Evolutionary conservation across 2,888 invertebrate genomes (phyloP).

Genomic region (Zaprionus lineosus): DNA sequence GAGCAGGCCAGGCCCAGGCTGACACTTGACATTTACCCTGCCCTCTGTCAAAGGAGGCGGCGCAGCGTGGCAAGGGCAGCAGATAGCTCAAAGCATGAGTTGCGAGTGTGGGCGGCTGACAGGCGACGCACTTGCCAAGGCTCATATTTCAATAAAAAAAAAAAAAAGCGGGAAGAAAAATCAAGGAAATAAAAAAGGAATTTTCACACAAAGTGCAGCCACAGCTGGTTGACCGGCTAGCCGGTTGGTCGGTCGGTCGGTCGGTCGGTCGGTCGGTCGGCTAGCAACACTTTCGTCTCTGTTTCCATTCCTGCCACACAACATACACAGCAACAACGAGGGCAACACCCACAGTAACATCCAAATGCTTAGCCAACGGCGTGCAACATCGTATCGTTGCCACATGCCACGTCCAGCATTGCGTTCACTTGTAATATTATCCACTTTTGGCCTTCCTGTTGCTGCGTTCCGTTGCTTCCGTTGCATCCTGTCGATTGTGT

Average conservation of each 20-base stretch:
- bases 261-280: too few species aligned
- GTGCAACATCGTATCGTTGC: slow-evolving; percentile 10
- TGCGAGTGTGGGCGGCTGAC: slow-evolving; percentile 28
- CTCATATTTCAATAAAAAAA: slow-evolving; percentile 61
- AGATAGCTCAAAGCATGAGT: too few species aligned
- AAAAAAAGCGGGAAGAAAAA: too few species aligned
- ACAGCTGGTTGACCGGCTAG: slow-evolving; percentile 36
- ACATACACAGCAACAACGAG: too few species aligned
- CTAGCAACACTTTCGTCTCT: slow-evolving; percentile 38
- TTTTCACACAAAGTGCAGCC: slow-evolving; percentile 32
- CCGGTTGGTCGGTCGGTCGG: too few species aligned
- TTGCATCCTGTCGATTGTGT: slow-evolving; percentile 37
- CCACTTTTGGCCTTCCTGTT: slow-evolving; percentile 67
- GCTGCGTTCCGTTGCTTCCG: slow-evolving; percentile 55
- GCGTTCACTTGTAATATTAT: slow-evolving; percentile 59
- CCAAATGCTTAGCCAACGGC: slow-evolving; percentile 28
- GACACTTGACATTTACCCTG: slow-evolving; percentile 63
- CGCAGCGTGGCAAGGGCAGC: too few species aligned
- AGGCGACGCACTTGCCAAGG: slow-evolving; percentile 25
- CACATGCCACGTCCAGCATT: slow-evolving; percentile 13
- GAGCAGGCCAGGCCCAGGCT: slow-evolving; percentile 47
- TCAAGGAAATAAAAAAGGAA: slow-evolving; percentile 7
- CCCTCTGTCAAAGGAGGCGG: background rate
- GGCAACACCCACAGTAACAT: slow-evolving; percentile 1
- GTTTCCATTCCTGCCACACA: slow-evolving; percentile 4